These are phyloP conservation scores for Microctonus aethiopoides DNA, from an alignment of 2,888 invertebrate genomes.

Conservation along the genomic window DNA sequence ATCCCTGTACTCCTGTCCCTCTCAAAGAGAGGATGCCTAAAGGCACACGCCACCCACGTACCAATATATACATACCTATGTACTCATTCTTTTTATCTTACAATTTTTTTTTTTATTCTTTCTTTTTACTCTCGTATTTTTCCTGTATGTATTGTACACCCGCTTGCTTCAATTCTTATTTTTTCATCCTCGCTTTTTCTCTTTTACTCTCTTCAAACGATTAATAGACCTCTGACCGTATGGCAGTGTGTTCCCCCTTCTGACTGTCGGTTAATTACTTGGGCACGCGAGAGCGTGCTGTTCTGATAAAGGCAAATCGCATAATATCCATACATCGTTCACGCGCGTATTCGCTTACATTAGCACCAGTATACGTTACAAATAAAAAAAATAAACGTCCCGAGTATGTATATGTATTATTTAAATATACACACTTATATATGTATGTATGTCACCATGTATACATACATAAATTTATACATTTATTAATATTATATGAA, in stretches of 20 bases:
- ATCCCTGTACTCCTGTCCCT: not conserved
- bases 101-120: not conserved
- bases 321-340: constrained; percentile 22
- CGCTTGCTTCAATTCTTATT: not conserved
- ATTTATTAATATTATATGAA: constrained; percentile 1
- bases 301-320: constrained; percentile 17
- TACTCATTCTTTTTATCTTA: constrained; percentile 3
- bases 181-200: not conserved
- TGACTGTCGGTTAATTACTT: constrained; percentile 24
- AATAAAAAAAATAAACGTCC: constrained; percentile 3
- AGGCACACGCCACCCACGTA: constrained; percentile 24
- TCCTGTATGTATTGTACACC: too few species aligned
- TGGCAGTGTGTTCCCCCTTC: constrained; percentile 10
- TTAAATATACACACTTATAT: too few species aligned
- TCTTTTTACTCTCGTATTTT: not conserved
- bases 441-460: too few species aligned
- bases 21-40: not conserved
- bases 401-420: too few species aligned
- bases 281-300: constrained; percentile 18
- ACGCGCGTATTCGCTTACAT: constrained; percentile 5
- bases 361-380: not conserved
- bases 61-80: too few species aligned
- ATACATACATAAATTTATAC: not conserved
- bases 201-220: constrained; percentile 4
- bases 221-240: constrained; percentile 25